Evolutionary conservation across 2,888 invertebrate genomes (phyloP).

Genomic region (Zygogramma bicolorata): DNA sequence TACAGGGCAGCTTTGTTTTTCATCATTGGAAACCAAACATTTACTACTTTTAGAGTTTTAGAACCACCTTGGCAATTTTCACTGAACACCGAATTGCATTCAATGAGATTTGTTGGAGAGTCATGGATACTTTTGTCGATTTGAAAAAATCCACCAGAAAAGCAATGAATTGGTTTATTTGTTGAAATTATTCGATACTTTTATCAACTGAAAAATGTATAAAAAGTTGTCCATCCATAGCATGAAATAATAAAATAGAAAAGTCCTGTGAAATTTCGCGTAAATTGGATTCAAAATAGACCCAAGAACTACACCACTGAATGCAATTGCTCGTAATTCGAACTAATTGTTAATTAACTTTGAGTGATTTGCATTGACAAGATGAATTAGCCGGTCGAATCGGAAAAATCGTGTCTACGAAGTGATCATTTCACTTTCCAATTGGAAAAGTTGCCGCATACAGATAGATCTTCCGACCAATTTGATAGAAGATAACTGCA

Average conservation of each 20-base stretch:
- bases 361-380: constrained; percentile 42
- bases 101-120: no score
- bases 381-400: constrained; percentile 36
- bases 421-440: constrained; percentile 45
- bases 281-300: no score
- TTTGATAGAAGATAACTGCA: constrained; percentile 26
- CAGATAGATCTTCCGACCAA: neutral
- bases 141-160: no score
- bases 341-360: constrained; percentile 35
- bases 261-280: neutral
- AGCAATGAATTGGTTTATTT: neutral
- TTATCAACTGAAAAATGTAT: no score
- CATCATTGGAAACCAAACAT: no score
- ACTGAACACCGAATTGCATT: no score
- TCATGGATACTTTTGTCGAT: no score
- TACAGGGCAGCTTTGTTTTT: no score
- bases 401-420: constrained; percentile 36
- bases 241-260: no score
- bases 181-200: neutral
- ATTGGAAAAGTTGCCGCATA: constrained; percentile 38
- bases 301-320: neutral
- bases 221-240: no score
- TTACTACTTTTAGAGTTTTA: no score
- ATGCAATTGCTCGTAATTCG: constrained; percentile 1
- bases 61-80: no score